A percentile compares a stretch with the other conserved stretches of the same genome.
These are phyloP conservation scores for Agrochola litura DNA, from an alignment of 2,888 invertebrate genomes.

Conservation along the genomic window DNA sequence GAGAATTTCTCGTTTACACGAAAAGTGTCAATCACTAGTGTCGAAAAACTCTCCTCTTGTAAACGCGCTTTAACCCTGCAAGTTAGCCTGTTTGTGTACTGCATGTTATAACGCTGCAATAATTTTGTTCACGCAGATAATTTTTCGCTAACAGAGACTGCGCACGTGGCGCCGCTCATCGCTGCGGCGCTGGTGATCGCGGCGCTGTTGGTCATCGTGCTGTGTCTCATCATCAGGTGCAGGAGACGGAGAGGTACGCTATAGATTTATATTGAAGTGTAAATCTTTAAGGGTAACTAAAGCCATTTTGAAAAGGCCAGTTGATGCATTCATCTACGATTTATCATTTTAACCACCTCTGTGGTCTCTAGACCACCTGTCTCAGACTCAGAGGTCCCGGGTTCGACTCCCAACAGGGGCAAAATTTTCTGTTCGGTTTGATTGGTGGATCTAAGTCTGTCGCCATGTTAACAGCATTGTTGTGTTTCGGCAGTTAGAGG, in stretches of 20 bases:
- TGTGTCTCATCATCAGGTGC: constrained; percentile 86
- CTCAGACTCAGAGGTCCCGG: too few species aligned
- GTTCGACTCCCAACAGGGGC: too few species aligned
- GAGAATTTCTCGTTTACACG: neutral
- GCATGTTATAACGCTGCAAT: constrained; percentile 69
- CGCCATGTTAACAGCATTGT: too few species aligned
- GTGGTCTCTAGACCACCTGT: too few species aligned
- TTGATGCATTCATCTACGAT: neutral
- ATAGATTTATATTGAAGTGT: neutral
- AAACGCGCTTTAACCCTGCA: constrained; percentile 24
- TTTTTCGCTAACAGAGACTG: constrained; percentile 88
- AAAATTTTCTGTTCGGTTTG: too few species aligned
- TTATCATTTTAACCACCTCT: too few species aligned
- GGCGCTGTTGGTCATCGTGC: constrained; percentile 83
- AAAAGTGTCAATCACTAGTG: neutral
- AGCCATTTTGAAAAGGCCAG: neutral
- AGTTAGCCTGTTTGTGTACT: constrained; percentile 48
- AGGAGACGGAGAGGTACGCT: constrained; percentile 82
- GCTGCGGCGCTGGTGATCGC: constrained; percentile 87
- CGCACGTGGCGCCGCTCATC: constrained; percentile 87
- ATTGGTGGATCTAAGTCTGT: too few species aligned
- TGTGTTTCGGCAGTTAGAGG: too few species aligned
- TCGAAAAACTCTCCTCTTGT: neutral
- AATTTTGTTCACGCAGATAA: constrained; percentile 84
- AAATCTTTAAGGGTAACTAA: neutral